Evolutionary conservation across 2,113 vertebrate species (phyloP).

Genomic region (Gadus macrocephalus): DNA sequence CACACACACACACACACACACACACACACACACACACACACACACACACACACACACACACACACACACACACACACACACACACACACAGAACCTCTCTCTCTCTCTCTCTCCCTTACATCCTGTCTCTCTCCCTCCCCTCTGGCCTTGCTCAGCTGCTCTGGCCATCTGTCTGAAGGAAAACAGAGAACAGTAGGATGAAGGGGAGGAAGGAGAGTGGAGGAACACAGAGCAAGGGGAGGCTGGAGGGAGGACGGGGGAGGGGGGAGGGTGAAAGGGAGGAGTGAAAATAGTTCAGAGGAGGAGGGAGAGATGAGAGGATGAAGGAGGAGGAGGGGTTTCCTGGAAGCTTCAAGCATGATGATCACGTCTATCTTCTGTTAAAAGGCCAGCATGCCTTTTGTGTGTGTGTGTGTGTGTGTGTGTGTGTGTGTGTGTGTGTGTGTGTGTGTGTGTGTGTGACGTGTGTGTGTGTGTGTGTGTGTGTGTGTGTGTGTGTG

Average conservation of each 20-base stretch:
- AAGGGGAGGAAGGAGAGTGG: constrained; percentile 31
- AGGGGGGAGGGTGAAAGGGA: constrained; percentile 36
- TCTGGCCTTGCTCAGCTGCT: constrained; percentile 71
- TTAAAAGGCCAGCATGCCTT: constrained; percentile 38
- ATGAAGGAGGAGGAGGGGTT: constrained; percentile 36
- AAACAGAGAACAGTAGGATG: constrained; percentile 68
- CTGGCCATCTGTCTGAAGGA: constrained; percentile 70
- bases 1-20: constrained; percentile 1
- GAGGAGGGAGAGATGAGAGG: constrained; percentile 30
- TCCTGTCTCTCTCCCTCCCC: constrained; percentile 32
- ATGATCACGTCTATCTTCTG: constrained; percentile 47
- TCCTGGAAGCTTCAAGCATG: constrained; percentile 37
- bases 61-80: constrained; percentile 1
- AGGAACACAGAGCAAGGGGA: constrained; percentile 18
- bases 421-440: not conserved
- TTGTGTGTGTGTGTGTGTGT: not conserved
- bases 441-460: constrained; percentile 16
- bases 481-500: not conserved
- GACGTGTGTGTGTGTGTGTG: not conserved
- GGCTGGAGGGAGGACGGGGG: constrained; percentile 17
- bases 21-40: not conserved
- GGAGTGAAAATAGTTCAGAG: constrained; percentile 14
- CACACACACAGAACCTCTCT: not conserved
- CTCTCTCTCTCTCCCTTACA: not conserved
- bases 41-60: not conserved